Conservation (phyloP, 1,140 invertebrate genomes). For the Anadara kagoshimensis region DNA sequence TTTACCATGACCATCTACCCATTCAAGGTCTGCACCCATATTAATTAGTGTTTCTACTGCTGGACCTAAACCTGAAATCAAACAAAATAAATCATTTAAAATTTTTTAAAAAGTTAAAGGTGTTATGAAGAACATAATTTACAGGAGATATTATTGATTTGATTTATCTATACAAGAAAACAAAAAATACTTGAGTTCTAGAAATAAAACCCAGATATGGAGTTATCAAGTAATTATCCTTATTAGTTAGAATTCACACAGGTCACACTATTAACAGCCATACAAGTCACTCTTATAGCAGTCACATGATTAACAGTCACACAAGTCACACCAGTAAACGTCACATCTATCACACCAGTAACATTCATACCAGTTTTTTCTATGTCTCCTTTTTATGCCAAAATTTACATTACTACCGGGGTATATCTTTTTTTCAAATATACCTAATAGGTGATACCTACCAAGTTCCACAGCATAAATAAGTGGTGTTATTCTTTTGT, state of each 20-base stretch:
- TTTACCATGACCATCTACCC: slow-evolving; percentile 36
- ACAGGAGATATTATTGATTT: neutral
- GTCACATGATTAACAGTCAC: no score
- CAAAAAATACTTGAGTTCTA: neutral
- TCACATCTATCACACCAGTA: neutral
- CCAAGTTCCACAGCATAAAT: slow-evolving; percentile 38
- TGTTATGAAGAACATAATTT: neutral
- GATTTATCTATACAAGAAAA: neutral
- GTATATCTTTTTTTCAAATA: no score
- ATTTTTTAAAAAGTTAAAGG: neutral
- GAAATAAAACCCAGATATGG: neutral
- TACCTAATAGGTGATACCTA: neutral
- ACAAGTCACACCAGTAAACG: no score
- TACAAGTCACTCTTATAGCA: no score
- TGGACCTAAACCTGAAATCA: slow-evolving; percentile 25
- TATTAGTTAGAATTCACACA: neutral
- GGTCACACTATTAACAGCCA: neutral
- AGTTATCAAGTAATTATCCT: neutral
- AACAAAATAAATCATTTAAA: neutral
- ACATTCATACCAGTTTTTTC: no score
- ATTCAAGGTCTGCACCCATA: slow-evolving; percentile 40
- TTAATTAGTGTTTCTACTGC: slow-evolving; percentile 31
- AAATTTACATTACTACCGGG: no score
- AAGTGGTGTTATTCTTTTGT: slow-evolving; percentile 33
- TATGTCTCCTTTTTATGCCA: no score